Evolutionary conservation across 2,113 vertebrate species (phyloP).

Genomic region (Pampusana beccarii): DNA sequence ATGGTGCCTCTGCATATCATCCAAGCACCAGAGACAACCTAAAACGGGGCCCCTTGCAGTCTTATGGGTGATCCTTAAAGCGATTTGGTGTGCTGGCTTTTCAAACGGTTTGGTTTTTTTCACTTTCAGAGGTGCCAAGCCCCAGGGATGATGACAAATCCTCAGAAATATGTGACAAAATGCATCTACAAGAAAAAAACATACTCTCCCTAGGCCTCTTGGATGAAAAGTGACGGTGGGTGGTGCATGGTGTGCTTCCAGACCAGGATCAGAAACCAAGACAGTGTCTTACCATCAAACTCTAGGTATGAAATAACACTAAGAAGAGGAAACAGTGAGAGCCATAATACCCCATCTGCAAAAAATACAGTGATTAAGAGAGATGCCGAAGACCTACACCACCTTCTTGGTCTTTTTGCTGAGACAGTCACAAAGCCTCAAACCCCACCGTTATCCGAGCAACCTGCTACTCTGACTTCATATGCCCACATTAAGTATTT

Average conservation of each 20-base stretch:
- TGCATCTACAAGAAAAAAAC: background rate
- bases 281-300: background rate
- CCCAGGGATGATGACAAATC: background rate
- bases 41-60: background rate
- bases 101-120: background rate
- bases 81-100: background rate
- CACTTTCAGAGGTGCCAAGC: background rate
- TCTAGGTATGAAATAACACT: background rate
- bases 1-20: rapidly evolving
- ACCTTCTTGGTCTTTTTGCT: background rate
- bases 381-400: background rate
- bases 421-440: background rate
- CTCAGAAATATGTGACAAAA: background rate
- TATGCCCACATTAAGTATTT: background rate
- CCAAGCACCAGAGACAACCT: background rate
- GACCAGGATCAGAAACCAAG: background rate
- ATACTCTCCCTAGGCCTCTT: background rate
- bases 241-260: background rate
- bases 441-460: rapidly evolving
- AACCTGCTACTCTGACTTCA: background rate
- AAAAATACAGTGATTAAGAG: background rate
- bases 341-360: background rate
- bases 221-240: background rate
- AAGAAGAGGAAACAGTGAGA: background rate
- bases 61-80: background rate